Percentiles rank a stretch among this genome's conserved stretches.
Evolutionary conservation across 2,888 invertebrate genomes (phyloP).

Genomic region (Esperia sulphurella): DNA sequence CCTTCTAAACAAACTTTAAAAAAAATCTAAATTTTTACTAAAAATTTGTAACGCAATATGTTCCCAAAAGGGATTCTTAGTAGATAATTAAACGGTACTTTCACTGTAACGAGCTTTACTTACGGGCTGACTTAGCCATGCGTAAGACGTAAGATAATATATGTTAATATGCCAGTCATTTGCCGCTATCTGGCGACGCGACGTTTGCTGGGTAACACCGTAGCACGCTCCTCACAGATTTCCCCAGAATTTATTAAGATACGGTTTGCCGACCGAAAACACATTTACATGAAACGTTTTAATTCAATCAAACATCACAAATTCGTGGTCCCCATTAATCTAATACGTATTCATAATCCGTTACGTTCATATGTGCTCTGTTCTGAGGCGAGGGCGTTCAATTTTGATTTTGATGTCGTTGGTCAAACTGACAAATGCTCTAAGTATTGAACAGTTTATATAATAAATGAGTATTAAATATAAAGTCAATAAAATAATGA

Average conservation of each 20-base stretch:
- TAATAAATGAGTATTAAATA: too few species aligned
- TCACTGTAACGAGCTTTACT: neutral
- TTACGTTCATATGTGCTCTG: neutral
- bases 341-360: neutral
- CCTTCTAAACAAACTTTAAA: too few species aligned
- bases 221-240: neutral
- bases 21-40: too few species aligned
- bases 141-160: constrained; percentile 13
- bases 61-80: constrained; percentile 1
- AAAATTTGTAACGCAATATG: too few species aligned
- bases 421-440: too few species aligned
- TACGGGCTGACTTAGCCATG: neutral
- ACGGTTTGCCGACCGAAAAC: neutral
- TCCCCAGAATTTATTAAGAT: neutral
- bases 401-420: too few species aligned
- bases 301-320: neutral
- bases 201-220: constrained; percentile 6
- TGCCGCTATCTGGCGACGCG: constrained; percentile 14
- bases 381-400: neutral
- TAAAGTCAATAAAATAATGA: too few species aligned
- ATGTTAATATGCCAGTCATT: constrained; percentile 28
- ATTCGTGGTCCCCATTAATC: neutral
- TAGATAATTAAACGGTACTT: constrained; percentile 16
- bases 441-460: too few species aligned
- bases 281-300: neutral